phyloP scores from a whole-genome alignment of 2,888 invertebrate genomes.

The Hemicrepidius hirtus region DNA sequence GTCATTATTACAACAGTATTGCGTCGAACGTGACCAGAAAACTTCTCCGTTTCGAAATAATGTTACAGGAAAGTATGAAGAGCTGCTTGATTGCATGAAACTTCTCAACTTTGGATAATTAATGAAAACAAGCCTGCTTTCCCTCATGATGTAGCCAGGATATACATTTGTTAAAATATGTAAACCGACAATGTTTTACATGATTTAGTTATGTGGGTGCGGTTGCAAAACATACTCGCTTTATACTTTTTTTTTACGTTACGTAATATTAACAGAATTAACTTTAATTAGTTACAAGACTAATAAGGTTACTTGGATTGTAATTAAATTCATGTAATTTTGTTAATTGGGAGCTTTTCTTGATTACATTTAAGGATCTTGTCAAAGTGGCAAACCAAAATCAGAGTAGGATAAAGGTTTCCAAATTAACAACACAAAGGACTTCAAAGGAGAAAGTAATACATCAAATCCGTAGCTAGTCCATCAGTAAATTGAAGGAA shows the following conservation, averaged over 20 bases:
- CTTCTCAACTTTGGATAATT: constrained; percentile 1
- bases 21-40: constrained; percentile 20
- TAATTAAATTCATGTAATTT: no score
- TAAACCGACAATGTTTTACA: no score
- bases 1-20: constrained; percentile 8
- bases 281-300: no score
- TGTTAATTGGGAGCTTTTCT: no score
- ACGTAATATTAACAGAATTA: no score
- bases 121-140: neutral
- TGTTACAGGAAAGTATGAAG: neutral
- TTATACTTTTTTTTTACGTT: no score
- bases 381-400: neutral
- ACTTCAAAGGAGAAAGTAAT: constrained; percentile 6
- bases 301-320: no score
- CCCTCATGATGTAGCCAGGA: neutral
- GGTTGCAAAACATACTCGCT: no score
- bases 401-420: neutral
- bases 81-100: constrained; percentile 1
- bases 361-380: no score
- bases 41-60: neutral
- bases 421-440: neutral
- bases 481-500: constrained; percentile 24
- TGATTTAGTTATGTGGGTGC: no score
- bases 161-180: neutral
- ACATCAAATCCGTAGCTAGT: constrained; percentile 12